These are phyloP conservation scores for Ceratosolen fusciceps DNA, from an alignment of 1,140 invertebrate genomes.

Conservation along the genomic window DNA sequence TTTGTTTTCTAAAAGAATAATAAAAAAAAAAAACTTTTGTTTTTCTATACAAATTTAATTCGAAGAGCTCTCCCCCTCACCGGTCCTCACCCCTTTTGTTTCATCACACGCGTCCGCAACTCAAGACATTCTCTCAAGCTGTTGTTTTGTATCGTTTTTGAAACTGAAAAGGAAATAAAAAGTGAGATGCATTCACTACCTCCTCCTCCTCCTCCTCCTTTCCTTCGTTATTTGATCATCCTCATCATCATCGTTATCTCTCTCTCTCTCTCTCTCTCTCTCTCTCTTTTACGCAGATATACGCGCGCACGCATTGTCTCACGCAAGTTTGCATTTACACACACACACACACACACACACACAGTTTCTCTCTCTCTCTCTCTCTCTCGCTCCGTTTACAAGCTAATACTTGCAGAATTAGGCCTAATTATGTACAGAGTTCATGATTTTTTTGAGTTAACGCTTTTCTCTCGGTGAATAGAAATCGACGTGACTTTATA, in stretches of 20 bases:
- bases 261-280: too few relatives aligned
- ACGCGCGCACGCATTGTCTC: too few relatives aligned
- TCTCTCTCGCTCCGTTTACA: neutral
- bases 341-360: too few relatives aligned
- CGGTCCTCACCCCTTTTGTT: neutral
- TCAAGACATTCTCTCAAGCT: neutral
- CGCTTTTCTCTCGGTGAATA: neutral
- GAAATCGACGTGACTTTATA: conserved; percentile 1
- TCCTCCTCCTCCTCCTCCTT: neutral
- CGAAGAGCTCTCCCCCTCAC: conserved; percentile 32
- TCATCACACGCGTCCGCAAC: neutral
- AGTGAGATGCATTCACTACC: conserved; percentile 19
- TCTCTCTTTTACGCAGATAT: too few relatives aligned
- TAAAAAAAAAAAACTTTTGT: too few relatives aligned
- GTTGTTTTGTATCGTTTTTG: neutral
- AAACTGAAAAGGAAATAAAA: conserved; percentile 9
- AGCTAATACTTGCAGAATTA: conserved; percentile 40
- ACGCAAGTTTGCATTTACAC: too few relatives aligned
- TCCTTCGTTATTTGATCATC: too few relatives aligned
- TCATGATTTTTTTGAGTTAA: neutral
- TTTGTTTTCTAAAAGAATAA: too few relatives aligned
- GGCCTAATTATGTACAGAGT: conserved; percentile 44
- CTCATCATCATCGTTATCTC: too few relatives aligned
- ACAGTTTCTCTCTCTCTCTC: too few relatives aligned
- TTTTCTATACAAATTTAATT: conserved; percentile 48